Base-by-base conservation (phyloP, 1,140 invertebrate species). In the Drosophila repleta region DNA sequence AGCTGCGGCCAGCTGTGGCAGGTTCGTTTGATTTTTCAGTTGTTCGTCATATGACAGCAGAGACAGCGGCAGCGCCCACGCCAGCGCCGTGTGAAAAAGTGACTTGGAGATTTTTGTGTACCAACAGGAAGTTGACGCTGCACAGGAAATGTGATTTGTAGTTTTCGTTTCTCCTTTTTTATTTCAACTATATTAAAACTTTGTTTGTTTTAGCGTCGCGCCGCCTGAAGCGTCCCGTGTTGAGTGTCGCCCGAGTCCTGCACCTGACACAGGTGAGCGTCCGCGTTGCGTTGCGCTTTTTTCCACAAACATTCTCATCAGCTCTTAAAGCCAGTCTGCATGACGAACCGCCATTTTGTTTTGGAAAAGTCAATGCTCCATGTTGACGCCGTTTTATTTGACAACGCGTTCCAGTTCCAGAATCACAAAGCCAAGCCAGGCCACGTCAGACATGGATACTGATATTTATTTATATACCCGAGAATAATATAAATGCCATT, bases 121-220 rank as follows among this genome's bases (percentile, higher is more conserved):
- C 63, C 55, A 72, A 81, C 82, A 85, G 82, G 82, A 85, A 85
- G 82, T 85, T 65, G 82, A 75, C 76, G 64, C 73, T 71, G 61
- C 77, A 85, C 82, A 85, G 82, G 82, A 85, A 85, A 85, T 85
- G 82, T 85, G 82, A 85, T 85, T 85, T 85, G 82, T 85, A 85
- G 74, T 87, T 85, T 85, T 63, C 15, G 13, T 65, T 56, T 21
- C 43, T 57, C 45, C 20, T 55, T 26, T 26, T 24, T 58, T 46
- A 52, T 70, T 58, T 48, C 43, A 62, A 51, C 51, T 57, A 60
- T 66, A 85, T 81, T 78, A 80, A 84, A 84, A 75, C 71, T 66
- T 55, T 81, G 66, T 87, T 77, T 85, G 66, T 60, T 66, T 60
- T 77, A 13, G 53, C 18, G 17, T 45, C 51, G 60, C 55, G 29